Base-by-base conservation (phyloP, 2,888 invertebrate genomes). In the Gastracanthus pulcherrimus region DNA sequence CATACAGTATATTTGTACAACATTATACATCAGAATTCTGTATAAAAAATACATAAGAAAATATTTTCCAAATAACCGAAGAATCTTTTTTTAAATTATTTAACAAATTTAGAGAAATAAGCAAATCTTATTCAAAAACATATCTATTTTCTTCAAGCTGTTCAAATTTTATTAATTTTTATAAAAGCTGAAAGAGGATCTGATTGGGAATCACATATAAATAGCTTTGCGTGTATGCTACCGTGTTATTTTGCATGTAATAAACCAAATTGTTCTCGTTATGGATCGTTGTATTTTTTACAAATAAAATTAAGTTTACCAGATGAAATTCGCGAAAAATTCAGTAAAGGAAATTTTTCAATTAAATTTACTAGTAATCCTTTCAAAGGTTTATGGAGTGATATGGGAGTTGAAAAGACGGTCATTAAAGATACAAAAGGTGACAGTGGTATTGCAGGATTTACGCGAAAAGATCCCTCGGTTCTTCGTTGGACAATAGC, bases 371-470 rank as follows among this genome's bases (percentile, higher is more conserved):
- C 69, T 13, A 19, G 26, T n/a, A 26, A 26, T 5, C 31, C 69
- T 19, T 69, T 45, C 23, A 45, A 11, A 69, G 69, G 69, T 9
- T 2, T 69, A 69, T 45, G 69, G 45, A 69, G 69, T 45, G 69
- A 69, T 29, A 69, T 69, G 69, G 48, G 16, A 5, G 45, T 69
- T 3, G 48, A 45, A 48, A 69, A 45, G 69, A 23, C 48, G 45
- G 69, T 69, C 4, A 48, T 69, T 26, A 69, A 69, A 69, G 69
- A 69, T 13, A 69, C 69, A 19, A 69, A 69, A 69, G 26, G 69
- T 36, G 45, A 66, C 41, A 67, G 9, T 4, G 72, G 72, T 34
- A 72, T 72, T 19, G 16, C 38, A 9, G 41, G 60, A 5, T 34
- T 72, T 5, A 72, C 72, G 0, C 31, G 34, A 55, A 72, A 72